phyloP scores from a whole-genome alignment of 2,888 invertebrate genomes.

The Hoplodrina blanda region DNA sequence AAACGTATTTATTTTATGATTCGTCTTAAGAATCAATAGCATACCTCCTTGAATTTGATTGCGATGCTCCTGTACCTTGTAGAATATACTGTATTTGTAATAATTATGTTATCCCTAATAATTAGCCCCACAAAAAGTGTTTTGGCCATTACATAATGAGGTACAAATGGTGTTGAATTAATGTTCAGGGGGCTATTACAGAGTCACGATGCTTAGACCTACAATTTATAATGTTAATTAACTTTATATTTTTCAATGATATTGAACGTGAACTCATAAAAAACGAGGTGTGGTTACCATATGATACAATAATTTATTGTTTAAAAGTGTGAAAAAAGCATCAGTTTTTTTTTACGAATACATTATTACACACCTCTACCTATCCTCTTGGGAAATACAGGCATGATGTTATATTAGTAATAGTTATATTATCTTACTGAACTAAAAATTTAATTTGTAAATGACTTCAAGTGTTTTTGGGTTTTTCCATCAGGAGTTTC shows the following conservation, averaged over 20 bases:
- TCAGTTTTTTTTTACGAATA: background rate
- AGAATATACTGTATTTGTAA: background rate
- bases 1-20: too few relatives aligned
- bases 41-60: too few relatives aligned
- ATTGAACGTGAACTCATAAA: slow-evolving; percentile 28
- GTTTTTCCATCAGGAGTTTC: too few relatives aligned
- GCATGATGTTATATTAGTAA: background rate
- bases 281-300: slow-evolving; percentile 23
- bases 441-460: too few relatives aligned
- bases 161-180: slow-evolving; percentile 28
- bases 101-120: background rate
- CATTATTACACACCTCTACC: background rate
- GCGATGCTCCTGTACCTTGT: background rate
- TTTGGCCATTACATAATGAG: slow-evolving; percentile 13
- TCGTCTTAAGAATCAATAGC: too few relatives aligned
- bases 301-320: background rate
- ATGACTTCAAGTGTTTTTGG: too few relatives aligned
- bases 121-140: background rate
- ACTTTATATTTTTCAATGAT: slow-evolving; percentile 5
- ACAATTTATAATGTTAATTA: slow-evolving; percentile 31
- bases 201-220: background rate
- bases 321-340: background rate
- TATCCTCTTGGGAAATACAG: background rate
- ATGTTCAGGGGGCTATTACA: slow-evolving; percentile 20
- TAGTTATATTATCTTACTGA: too few relatives aligned